These are phyloP conservation scores for Aplochiton taeniatus DNA, from an alignment of 2,797 vertebrate species.

Conservation along the genomic window DNA sequence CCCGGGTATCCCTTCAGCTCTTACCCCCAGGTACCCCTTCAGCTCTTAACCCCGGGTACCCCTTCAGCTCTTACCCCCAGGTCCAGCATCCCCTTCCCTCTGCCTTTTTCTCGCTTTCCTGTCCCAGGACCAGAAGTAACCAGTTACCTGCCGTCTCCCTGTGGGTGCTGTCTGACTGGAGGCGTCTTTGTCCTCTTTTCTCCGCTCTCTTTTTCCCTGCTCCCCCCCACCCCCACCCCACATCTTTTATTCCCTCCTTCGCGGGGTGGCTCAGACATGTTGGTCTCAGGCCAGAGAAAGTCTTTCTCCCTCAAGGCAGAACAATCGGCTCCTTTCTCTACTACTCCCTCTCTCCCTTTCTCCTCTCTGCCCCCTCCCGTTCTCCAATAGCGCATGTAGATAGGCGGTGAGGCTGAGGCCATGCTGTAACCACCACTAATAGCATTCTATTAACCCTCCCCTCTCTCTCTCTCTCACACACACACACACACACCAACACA, in stretches of 20 bases:
- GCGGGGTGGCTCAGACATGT: conserved; percentile 40
- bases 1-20: too few species aligned
- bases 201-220: conserved; percentile 35
- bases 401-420: conserved; percentile 32
- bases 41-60: too few species aligned
- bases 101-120: background rate
- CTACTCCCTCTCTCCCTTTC: conserved; percentile 21
- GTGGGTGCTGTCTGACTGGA: conserved; percentile 16
- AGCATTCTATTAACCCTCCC: conserved; percentile 8
- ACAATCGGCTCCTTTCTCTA: conserved; percentile 67
- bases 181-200: conserved; percentile 6
- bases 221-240: conserved; percentile 29
- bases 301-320: conserved; percentile 55
- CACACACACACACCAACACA: background rate
- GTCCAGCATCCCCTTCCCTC: background rate
- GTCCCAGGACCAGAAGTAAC: conserved; percentile 64
- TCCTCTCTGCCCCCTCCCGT: background rate
- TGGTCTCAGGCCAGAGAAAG: conserved; percentile 68
- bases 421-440: conserved; percentile 26
- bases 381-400: conserved; percentile 21
- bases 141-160: conserved; percentile 54
- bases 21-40: background rate
- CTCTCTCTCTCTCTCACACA: background rate
- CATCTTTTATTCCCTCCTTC: conserved; percentile 24
- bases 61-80: conserved; percentile 21